Conservation (phyloP, 37 sponge, comb jelly and placozoan genomes). For the Crambe crambe region DNA sequence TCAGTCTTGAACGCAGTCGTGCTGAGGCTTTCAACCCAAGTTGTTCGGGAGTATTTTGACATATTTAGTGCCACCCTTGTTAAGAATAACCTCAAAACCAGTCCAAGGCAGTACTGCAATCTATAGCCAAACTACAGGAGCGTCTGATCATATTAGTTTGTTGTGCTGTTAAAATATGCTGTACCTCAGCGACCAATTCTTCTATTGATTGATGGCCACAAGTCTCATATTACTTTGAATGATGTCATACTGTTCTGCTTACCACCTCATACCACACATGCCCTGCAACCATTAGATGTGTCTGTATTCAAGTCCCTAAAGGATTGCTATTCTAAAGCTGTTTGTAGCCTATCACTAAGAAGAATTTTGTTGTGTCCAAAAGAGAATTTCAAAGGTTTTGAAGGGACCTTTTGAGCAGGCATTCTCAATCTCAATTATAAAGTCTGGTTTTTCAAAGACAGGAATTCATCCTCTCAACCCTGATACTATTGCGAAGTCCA, state of each 20-base stretch:
- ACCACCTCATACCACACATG: slow-evolving; percentile 3
- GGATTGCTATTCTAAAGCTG: background rate
- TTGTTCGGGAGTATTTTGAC: background rate
- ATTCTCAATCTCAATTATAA: slow-evolving; percentile 8
- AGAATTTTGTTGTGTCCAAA: slow-evolving; percentile 16
- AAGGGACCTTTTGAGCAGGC: slow-evolving; percentile 10
- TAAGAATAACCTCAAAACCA: background rate
- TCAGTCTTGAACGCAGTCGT: background rate
- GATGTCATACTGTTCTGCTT: too few species aligned
- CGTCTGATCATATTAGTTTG: background rate
- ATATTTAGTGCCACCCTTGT: background rate
- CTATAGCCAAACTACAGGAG: background rate
- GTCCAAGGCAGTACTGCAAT: background rate
- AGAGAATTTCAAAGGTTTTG: background rate
- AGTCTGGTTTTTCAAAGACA: slow-evolving; percentile 20
- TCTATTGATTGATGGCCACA: too few species aligned
- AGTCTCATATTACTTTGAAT: too few species aligned
- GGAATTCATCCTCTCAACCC: slow-evolving; percentile 20
- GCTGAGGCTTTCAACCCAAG: slow-evolving; percentile 4
- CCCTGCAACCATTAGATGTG: slow-evolving; percentile 20
- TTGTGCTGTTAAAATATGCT: slow-evolving; percentile 5
- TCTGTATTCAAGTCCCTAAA: slow-evolving; percentile 17
- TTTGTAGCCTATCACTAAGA: background rate
- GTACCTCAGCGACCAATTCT: slow-evolving; percentile 6
- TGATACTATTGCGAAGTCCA: background rate